A percentile compares a stretch with the other conserved stretches of the same genome.
These are phyloP conservation scores for Centropristis striata DNA, from an alignment of 2,113 vertebrate genomes.

Conservation along the genomic window DNA sequence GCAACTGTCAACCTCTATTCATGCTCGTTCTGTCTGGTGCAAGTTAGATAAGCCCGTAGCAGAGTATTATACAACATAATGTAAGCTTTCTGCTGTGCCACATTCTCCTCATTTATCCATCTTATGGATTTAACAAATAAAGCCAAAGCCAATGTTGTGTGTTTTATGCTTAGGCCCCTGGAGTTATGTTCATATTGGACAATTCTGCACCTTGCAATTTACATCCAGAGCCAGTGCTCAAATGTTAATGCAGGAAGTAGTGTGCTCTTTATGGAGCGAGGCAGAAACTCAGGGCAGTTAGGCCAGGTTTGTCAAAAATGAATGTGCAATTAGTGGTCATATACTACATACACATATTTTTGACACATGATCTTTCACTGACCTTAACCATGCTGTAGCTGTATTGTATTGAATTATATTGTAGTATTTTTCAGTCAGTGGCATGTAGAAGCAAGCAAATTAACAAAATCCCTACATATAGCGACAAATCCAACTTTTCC, in stretches of 20 bases:
- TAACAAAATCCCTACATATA: too few relatives aligned
- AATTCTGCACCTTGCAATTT: neutral
- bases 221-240: neutral
- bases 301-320: neutral
- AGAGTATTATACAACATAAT: constrained; percentile 12
- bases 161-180: neutral
- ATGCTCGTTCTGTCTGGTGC: constrained; percentile 25
- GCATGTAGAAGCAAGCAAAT: too few relatives aligned
- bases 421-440: too few relatives aligned
- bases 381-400: too few relatives aligned
- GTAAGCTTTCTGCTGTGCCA: constrained; percentile 8
- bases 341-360: too few relatives aligned
- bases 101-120: constrained; percentile 7
- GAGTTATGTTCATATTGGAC: neutral
- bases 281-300: too few relatives aligned
- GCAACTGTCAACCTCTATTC: constrained; percentile 29
- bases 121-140: constrained; percentile 21
- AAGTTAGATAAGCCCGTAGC: neutral
- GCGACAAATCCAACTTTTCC: too few relatives aligned
- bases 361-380: too few relatives aligned
- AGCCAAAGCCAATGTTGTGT: constrained; percentile 8
- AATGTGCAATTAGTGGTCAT: too few relatives aligned
- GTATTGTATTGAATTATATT: too few relatives aligned
- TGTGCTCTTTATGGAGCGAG: neutral
- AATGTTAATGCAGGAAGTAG: neutral